Base-by-base conservation (phyloP, 2,888 invertebrate genomes). In the Tiphia femorata region DNA sequence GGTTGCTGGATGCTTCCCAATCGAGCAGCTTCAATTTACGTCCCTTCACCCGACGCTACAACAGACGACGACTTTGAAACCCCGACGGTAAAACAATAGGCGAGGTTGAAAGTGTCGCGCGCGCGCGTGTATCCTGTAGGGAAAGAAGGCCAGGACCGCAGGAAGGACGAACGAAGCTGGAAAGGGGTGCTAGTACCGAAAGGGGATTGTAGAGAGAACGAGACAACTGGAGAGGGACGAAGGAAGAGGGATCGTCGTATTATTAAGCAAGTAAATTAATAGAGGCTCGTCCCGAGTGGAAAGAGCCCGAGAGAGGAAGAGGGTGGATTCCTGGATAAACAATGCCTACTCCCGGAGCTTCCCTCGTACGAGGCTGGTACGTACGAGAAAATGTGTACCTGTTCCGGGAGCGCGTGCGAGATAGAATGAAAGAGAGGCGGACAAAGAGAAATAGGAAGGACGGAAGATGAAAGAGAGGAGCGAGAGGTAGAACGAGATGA, bases 241-340 rank as follows among this genome's bases (percentile, higher is more conserved):
- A 38, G 59, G 59, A 41, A 55, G 65, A 64, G 57, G 61, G 52
- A n/a, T 41, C 58, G 57, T 68, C 62, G 79, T 75, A 79, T 79
- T 81, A 81, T 81, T 81, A 81, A 81, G 80, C 79, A 77, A 81
- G 79, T 81, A 79, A 81, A 81, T 81, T 81, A 81, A 81, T 81
- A 81, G 80, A 76, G 76, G 81, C 78, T 80, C 71, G 64, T 41
- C 53, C 48, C 46, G 62, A 54, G 52, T 57, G 60, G 55, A 49
- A 58, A 55, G 59, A 48, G 56, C 19, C 27, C 43, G 64, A 48
- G 62, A 58, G 65, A 48, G 54, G 59, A 52, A 58, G 72, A 71
- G 70, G 74, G 72, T 78, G 77, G 71, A 77, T 76, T 76, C 77
- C 67, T 69, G 61, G 75, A 81, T 79, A 81, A 81, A 81, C 81